Evolutionary conservation across 2,888 invertebrate species (phyloP), one percentile per base, ranked within the genome.

Genomic region (Litoditis marina): DNA sequence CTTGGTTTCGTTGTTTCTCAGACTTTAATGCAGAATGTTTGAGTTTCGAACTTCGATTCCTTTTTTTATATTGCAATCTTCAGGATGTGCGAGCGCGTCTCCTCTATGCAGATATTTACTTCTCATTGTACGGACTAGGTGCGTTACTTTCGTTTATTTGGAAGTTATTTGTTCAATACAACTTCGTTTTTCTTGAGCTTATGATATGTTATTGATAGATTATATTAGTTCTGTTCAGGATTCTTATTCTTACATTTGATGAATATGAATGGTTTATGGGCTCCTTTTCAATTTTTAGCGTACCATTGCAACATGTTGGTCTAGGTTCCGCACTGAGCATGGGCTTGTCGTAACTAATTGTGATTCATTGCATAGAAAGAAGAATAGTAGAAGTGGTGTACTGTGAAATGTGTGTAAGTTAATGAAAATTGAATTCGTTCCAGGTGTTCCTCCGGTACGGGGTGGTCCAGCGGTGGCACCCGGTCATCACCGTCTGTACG

Each of bases 61-160:
- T n/a, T n/a, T n/a, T n/a, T n/a, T n/a, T n/a, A n/a, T n/a, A n/a
- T n/a, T n/a, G n/a, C n/a, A n/a, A n/a, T 56, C 5, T 57, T 58
- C 5, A 58, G 64, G 68, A 68, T 49, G 42, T 44, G 2, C 31
- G 55, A 11, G 55, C 62, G 13, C 59, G 71, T 16, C 60, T 53
- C 34, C 55, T 65, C 31, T 71, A 65, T 49, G 36, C 59, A n/a
- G 73, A 73, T 51, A 28, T 73, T 22, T 73, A 62, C 61, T 71
- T 66, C 34, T 67, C 73, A n/a, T 32, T 71, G 16, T 73, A 58
- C 39, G 73, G 68, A 11, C 63, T 71, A 16, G 61, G 61, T 61
- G 22, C 16, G 47, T 39, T 31, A 46, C 27, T 44, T 31, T 25
- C 16, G 4, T 28, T n/a, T n/a, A 56, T n/a, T 34, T 6, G 13